phyloP scores from a whole-genome alignment of 2,113 vertebrate species.

The Phoenicopterus ruber region DNA sequence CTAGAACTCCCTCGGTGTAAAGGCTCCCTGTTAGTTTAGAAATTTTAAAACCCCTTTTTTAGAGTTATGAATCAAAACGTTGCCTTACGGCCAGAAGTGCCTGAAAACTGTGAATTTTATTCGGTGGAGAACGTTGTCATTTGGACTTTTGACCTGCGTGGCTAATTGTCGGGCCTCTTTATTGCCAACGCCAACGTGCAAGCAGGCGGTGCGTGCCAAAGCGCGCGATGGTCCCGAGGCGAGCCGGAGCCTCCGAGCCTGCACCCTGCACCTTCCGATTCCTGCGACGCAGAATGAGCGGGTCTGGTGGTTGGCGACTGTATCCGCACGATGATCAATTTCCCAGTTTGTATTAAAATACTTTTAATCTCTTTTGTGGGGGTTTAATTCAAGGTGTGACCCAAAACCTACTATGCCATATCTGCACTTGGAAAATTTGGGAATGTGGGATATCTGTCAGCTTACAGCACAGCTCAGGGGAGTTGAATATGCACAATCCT shows the following conservation, averaged over 20 bases:
- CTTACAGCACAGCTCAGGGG: neutral
- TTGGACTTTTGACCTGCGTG: neutral
- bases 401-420: rapidly evolving
- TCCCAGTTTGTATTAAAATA: neutral
- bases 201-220: neutral
- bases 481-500: neutral
- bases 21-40: neutral
- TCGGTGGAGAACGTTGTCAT: rapidly evolving
- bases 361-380: neutral
- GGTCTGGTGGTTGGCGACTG: too few species aligned
- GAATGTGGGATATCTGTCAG: rapidly evolving
- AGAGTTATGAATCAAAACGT: neutral
- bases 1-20: too few species aligned
- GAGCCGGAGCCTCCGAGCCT: neutral
- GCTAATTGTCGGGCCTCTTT: neutral
- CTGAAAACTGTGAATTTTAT: neutral
- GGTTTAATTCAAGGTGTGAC: neutral
- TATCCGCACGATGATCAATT: rapidly evolving
- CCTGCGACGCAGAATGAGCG: neutral
- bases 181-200: rapidly evolving
- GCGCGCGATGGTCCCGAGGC: rapidly evolving
- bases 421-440: neutral
- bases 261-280: neutral
- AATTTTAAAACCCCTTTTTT: too few species aligned
- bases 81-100: neutral